Conservation (phyloP, 1,140 invertebrate genomes). For the Zaprionus camerounensis region DNA sequence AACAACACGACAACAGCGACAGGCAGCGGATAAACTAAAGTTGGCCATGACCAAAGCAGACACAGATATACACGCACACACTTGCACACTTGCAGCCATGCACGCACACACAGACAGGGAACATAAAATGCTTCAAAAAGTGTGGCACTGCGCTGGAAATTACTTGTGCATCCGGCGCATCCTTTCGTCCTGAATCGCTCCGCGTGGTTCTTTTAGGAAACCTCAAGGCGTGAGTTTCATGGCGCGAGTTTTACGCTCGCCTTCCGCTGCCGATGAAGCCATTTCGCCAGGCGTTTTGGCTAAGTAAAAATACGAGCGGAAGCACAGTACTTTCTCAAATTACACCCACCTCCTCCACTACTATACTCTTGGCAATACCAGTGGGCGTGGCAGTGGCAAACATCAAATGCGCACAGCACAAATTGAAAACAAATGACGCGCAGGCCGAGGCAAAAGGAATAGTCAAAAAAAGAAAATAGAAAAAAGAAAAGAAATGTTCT, state of each 20-base stretch:
- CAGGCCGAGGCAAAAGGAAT: slow-evolving; percentile 33
- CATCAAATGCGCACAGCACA: slow-evolving; percentile 67
- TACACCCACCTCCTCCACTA: not conserved
- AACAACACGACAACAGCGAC: slow-evolving; percentile 34
- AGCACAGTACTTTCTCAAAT: slow-evolving; percentile 14
- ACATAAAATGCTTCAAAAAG: slow-evolving; percentile 41
- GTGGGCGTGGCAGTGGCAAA: slow-evolving; percentile 37
- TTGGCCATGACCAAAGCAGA: slow-evolving; percentile 43
- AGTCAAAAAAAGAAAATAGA: slow-evolving; percentile 3
- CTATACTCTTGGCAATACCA: not conserved
- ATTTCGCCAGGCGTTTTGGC: slow-evolving; percentile 51
- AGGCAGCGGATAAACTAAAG: slow-evolving; percentile 44
- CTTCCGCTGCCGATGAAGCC: slow-evolving; percentile 70
- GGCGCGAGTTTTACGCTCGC: slow-evolving; percentile 69
- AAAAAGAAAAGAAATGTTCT: slow-evolving; percentile 41
- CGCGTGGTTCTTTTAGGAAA: slow-evolving; percentile 64
- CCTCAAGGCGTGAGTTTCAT: slow-evolving; percentile 76
- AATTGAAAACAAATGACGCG: slow-evolving; percentile 80
- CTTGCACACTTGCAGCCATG: not conserved
- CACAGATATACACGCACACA: slow-evolving; percentile 16
- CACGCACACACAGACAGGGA: not conserved
- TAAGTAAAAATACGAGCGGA: slow-evolving; percentile 79
- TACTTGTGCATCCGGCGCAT: slow-evolving; percentile 79
- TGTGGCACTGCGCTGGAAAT: slow-evolving; percentile 60
- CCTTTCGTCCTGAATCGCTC: slow-evolving; percentile 58